Evolutionary conservation across 2,797 vertebrate species (phyloP).

Genomic region (Acanthopagrus latus): DNA sequence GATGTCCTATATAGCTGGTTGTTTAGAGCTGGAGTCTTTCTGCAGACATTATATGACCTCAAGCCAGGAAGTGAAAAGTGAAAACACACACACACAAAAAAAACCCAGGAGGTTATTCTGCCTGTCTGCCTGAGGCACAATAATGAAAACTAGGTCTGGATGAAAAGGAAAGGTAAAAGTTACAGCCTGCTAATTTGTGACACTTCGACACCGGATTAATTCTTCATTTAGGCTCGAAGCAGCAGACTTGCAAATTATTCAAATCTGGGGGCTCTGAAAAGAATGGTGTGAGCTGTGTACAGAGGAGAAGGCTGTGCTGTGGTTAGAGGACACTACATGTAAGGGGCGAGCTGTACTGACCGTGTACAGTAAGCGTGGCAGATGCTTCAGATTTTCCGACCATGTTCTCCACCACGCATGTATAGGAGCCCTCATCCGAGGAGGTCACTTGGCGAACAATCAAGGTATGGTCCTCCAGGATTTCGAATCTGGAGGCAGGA

Average conservation of each 20-base stretch:
- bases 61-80: conserved; percentile 15
- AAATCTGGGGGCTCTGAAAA: conserved; percentile 15
- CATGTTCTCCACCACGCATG: conserved; percentile 98
- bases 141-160: conserved; percentile 30
- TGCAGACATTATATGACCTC: conserved; percentile 35
- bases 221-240: conserved; percentile 20
- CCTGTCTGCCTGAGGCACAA: conserved; percentile 6
- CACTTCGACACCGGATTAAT: conserved; percentile 30
- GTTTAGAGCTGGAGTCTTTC: conserved; percentile 23
- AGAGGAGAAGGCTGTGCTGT: conserved; percentile 1
- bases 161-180: conserved; percentile 45
- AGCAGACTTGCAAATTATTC: conserved; percentile 23
- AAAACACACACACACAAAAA: neutral
- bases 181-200: conserved; percentile 50
- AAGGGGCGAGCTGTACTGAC: conserved; percentile 81
- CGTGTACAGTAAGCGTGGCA: conserved; percentile 95
- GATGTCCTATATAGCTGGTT: conserved; percentile 28
- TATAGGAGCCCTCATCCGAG: conserved; percentile 94
- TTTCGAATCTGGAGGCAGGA: conserved; percentile 89
- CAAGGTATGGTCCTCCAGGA: conserved; percentile 96
- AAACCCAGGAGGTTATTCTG: conserved; percentile 20
- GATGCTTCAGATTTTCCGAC: conserved; percentile 97
- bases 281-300: conserved; percentile 14
- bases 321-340: conserved; percentile 22
- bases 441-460: conserved; percentile 92